phyloP scores from a whole-genome alignment of 2,113 vertebrate species.

The Forbesichthys papilliferus region DNA sequence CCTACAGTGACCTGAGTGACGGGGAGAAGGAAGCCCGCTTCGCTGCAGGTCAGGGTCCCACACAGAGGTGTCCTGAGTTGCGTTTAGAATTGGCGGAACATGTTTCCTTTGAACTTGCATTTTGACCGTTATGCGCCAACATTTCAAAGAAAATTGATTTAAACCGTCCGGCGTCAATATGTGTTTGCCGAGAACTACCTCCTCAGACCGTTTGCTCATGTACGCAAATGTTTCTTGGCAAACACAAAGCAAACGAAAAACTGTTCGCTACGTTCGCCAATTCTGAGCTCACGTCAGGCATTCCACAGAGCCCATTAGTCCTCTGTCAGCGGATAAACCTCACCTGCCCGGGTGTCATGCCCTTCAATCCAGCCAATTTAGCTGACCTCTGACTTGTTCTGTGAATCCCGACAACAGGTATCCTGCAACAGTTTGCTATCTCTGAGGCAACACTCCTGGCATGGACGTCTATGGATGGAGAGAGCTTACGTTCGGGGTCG shows the following conservation, averaged over 20 bases:
- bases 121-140: too few species aligned
- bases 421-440: slow-evolving; percentile 97
- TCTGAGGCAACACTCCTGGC: slow-evolving; percentile 95
- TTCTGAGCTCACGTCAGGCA: background rate
- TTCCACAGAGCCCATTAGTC: slow-evolving; percentile 17
- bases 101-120: too few species aligned
- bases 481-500: slow-evolving; percentile 91
- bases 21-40: slow-evolving; percentile 98
- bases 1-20: slow-evolving; percentile 96
- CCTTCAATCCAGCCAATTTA: slow-evolving; percentile 14
- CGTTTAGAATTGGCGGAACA: too few species aligned
- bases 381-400: slow-evolving; percentile 23
- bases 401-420: slow-evolving; percentile 75
- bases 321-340: slow-evolving; percentile 29
- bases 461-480: slow-evolving; percentile 97
- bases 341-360: slow-evolving; percentile 4
- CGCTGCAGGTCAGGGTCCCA: slow-evolving; percentile 83
- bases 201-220: too few species aligned
- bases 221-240: too few species aligned
- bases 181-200: too few species aligned
- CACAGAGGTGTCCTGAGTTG: background rate
- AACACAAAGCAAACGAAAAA: too few species aligned
- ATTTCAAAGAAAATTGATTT: too few species aligned
- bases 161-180: too few species aligned
- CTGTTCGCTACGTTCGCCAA: too few species aligned